Evolutionary conservation across 1,140 invertebrate species (phyloP).

Genomic region (Diplogasteroides magnus): DNA sequence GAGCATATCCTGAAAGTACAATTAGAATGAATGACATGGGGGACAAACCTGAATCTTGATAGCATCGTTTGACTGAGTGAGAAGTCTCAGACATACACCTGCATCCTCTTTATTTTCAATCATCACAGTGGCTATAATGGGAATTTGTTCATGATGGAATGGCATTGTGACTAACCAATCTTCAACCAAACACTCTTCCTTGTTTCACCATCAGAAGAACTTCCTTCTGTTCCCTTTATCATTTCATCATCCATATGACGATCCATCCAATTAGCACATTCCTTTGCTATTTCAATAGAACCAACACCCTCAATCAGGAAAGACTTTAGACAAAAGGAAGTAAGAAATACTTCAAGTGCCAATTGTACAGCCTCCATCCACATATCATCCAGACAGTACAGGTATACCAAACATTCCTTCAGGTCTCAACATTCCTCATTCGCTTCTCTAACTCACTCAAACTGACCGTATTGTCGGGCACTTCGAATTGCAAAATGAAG

Average conservation of each 20-base stretch:
- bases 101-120: constrained; percentile 20
- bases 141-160: background rate
- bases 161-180: too few relatives aligned
- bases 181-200: constrained; percentile 84
- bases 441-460: constrained; percentile 1
- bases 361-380: constrained; percentile 88
- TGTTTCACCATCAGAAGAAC: constrained; percentile 61
- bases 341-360: constrained; percentile 63
- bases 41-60: constrained; percentile 67
- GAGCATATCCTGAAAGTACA: constrained; percentile 73
- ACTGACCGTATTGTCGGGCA: constrained; percentile 56
- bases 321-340: background rate
- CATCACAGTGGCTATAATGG: constrained; percentile 26
- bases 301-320: constrained; percentile 4
- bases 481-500: constrained; percentile 60
- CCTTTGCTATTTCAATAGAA: background rate
- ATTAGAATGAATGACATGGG: background rate
- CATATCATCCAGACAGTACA: constrained; percentile 75
- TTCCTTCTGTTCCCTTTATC: background rate
- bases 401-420: constrained; percentile 75
- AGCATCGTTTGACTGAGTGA: constrained; percentile 79
- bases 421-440: too few relatives aligned
- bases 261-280: constrained; percentile 45
- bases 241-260: constrained; percentile 68
- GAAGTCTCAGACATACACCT: constrained; percentile 56